phyloP scores from a whole-genome alignment of 2,113 vertebrate species.

The Pterophyllum scalare region DNA sequence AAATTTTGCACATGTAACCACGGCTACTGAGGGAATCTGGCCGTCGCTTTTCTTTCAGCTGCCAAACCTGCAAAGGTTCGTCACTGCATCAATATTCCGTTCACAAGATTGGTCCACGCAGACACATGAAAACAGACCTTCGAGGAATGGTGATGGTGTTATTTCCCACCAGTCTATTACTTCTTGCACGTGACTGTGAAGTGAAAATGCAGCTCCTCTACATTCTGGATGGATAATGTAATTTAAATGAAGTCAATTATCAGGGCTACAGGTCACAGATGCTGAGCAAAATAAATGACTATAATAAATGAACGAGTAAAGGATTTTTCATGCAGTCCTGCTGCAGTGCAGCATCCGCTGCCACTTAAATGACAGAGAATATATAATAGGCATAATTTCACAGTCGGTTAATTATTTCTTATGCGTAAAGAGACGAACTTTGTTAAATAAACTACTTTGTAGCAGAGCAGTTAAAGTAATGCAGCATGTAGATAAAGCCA shows the following conservation, averaged over 20 bases:
- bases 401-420: constrained; percentile 25
- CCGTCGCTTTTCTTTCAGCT: neutral
- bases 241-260: constrained; percentile 26
- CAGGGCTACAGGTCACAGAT: constrained; percentile 21
- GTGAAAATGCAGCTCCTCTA: neutral
- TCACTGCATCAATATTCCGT: neutral
- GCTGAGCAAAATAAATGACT: constrained; percentile 43
- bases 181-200: neutral
- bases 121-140: neutral
- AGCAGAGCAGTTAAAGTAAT: neutral
- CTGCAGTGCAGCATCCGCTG: neutral
- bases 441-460: neutral
- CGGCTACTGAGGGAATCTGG: neutral
- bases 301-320: neutral
- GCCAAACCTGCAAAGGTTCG: neutral
- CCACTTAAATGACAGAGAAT: constrained; percentile 7
- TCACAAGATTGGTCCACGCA: neutral
- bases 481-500: neutral
- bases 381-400: constrained; percentile 30
- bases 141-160: accelerated
- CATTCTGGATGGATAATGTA: constrained; percentile 1
- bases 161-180: neutral
- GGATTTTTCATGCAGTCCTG: constrained; percentile 9
- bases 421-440: neutral
- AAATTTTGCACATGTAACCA: too few relatives aligned